A percentile compares a stretch with the other conserved stretches of the same genome.
phyloP scores from a whole-genome alignment of 2,888 invertebrate species.

The Troilus luridus region DNA sequence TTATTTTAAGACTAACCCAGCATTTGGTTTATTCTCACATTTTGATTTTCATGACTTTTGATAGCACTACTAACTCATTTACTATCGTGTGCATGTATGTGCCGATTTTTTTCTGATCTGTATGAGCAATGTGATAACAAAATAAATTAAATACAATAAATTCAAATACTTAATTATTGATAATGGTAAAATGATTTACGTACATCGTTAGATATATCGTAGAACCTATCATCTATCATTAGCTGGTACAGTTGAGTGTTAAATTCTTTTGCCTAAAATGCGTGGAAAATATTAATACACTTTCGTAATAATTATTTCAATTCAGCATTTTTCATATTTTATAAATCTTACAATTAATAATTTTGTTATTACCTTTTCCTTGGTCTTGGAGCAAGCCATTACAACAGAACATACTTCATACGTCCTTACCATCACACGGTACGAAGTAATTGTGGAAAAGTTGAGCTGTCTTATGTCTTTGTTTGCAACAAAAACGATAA shows the following conservation, averaged over 20 bases:
- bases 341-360: neutral
- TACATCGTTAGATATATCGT: constrained; percentile 48
- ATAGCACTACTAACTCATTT: no score
- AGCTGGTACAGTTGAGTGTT: constrained; percentile 46
- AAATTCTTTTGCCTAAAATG: constrained; percentile 54
- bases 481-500: constrained; percentile 49
- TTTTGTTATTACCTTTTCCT: constrained; percentile 52
- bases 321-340: neutral
- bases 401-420: constrained; percentile 62
- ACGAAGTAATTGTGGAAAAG: constrained; percentile 52
- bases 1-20: no score
- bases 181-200: neutral
- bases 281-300: neutral
- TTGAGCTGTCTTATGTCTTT: constrained; percentile 51
- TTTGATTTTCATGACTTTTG: no score
- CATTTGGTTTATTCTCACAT: no score
- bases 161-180: no score
- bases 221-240: constrained; percentile 44
- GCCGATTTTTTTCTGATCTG: no score
- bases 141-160: no score
- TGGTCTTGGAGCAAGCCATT: constrained; percentile 58
- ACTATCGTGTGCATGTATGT: no score
- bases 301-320: neutral
- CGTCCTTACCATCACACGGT: constrained; percentile 58
- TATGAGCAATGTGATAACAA: no score